Evolutionary conservation across 2,797 vertebrate genomes (phyloP), one percentile per base, ranked within the genome.

Genomic region (Rhincodon typus): DNA sequence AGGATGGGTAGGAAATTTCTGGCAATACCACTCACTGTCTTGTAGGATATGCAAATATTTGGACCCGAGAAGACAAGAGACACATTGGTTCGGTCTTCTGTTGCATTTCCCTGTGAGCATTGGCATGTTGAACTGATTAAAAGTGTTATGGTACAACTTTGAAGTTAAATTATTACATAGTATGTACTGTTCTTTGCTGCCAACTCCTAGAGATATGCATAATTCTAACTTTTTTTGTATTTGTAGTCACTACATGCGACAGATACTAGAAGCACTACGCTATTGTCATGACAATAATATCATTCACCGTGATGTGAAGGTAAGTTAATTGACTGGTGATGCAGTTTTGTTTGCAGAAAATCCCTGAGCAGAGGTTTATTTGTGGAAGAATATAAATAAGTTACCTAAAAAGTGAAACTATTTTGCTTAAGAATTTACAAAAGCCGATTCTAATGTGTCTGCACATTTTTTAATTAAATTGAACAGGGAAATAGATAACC

Each of bases 241-340:
- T 97, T 97, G 96, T 97, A 99, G 99, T 97, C 99, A 99, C 98
- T 99, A 99, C 97, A 99, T 99, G 99, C 98, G 98, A 94, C 99
- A 99, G 98, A 99, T 99, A 97, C 97, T 99, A 50, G 99, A 99
- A 98, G 99, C 99, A 30, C 98, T 99, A 70, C 98, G 99, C 94
- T 99, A 99, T 97, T 99, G 99, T 98, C 99, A 99, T 96, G 99
- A 99, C 97, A 99, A 99, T 97, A 99, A 99, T 96, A 98, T 99
- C 97, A 99, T 99, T 98, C 99, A 99, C 97, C 97, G 99, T 96
- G 99, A 99, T 96, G 99, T 99, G 96, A 99, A 99, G 98, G 99
- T 99, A 98, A 98, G 98, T 96, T 77, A 72, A 95, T 95, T 95
- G 27, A 72, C 74, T 69, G 19, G 42, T 94, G 94, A 53, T 94